These are phyloP conservation scores for Limnephilus auricula DNA, from an alignment of 2,888 invertebrate genomes.

Conservation along the genomic window DNA sequence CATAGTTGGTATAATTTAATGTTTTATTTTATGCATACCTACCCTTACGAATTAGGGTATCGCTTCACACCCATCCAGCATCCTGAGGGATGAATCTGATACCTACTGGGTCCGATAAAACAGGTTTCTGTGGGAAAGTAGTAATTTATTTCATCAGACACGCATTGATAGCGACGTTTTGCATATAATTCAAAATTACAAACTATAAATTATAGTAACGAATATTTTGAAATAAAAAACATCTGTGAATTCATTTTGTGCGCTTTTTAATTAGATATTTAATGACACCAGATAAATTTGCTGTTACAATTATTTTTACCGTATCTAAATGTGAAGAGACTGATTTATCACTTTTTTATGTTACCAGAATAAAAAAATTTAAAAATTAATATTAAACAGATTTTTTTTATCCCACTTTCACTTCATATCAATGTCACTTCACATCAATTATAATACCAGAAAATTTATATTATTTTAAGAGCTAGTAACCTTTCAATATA, in stretches of 20 bases:
- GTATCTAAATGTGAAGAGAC: too few species aligned
- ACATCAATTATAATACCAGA: too few species aligned
- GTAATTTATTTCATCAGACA: not conserved
- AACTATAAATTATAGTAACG: not conserved
- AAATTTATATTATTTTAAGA: too few species aligned
- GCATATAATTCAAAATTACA: slow-evolving; percentile 19
- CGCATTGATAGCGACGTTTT: slow-evolving; percentile 3
- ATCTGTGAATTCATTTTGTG: not conserved
- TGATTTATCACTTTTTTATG: too few species aligned
- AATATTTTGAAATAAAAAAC: not conserved
- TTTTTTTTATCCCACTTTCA: too few species aligned
- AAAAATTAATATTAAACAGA: too few species aligned
- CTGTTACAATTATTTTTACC: too few species aligned
- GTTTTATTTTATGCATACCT: slow-evolving; percentile 5
- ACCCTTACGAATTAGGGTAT: slow-evolving; percentile 9
- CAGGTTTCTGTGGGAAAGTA: slow-evolving; percentile 34
- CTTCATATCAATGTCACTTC: too few species aligned
- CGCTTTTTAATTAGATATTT: not conserved
- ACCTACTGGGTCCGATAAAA: not conserved
- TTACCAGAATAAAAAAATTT: too few species aligned
- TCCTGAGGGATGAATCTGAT: slow-evolving; percentile 10
- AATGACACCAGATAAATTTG: not conserved
- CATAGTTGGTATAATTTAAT: slow-evolving; percentile 4
- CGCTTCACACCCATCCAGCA: slow-evolving; percentile 11
- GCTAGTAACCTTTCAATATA: too few species aligned